These are phyloP conservation scores for Autographa gamma DNA, from an alignment of 2,888 invertebrate species.

Conservation along the genomic window DNA sequence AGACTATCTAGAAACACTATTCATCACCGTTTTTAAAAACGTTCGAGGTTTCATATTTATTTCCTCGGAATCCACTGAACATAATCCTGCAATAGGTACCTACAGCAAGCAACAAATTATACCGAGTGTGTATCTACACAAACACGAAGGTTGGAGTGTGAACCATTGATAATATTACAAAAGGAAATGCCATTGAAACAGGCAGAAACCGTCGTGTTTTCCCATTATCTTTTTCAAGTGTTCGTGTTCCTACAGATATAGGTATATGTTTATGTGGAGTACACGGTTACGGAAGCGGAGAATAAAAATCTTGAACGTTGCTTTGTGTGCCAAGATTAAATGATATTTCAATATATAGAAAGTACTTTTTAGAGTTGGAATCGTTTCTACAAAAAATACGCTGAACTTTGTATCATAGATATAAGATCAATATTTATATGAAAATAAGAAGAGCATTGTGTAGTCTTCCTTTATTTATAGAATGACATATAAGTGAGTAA, in stretches of 20 bases:
- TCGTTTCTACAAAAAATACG: too few relatives aligned
- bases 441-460: too few relatives aligned
- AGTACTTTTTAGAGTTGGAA: conserved; percentile 25
- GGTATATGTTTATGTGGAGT: conserved; percentile 20
- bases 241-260: conserved; percentile 19
- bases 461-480: too few relatives aligned
- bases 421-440: too few relatives aligned
- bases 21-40: too few relatives aligned
- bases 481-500: not conserved
- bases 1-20: too few relatives aligned
- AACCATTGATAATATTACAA: not conserved
- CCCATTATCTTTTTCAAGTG: conserved; percentile 8
- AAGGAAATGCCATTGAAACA: not conserved
- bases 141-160: conserved; percentile 1
- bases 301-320: conserved; percentile 32
- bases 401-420: not conserved
- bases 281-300: conserved; percentile 11
- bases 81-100: not conserved
- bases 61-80: too few relatives aligned
- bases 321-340: conserved; percentile 15
- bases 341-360: conserved; percentile 13
- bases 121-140: not conserved
- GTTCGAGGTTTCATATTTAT: too few relatives aligned
- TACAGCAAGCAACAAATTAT: not conserved
- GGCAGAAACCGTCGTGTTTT: not conserved